Conservation (phyloP, 2,113 vertebrate genomes). For the Trichomycterus rosablanca region DNA sequence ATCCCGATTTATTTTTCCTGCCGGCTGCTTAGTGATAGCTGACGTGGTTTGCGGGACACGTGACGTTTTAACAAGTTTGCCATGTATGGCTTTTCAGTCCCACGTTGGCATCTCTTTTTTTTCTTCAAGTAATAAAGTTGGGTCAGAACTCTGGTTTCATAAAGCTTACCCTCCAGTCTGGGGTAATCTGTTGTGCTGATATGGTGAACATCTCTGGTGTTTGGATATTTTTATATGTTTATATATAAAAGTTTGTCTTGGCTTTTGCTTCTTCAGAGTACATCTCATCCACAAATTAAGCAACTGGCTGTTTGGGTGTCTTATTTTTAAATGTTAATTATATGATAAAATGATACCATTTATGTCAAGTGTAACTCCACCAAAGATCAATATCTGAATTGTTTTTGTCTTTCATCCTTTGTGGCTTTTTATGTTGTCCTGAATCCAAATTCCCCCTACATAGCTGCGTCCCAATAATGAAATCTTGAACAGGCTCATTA, state of each 20-base stretch:
- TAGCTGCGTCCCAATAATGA: no score
- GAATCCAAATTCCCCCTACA: no score
- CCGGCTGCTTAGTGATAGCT: conserved; percentile 35
- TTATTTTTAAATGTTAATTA: no score
- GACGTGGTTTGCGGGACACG: conserved; percentile 42
- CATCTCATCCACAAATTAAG: neutral
- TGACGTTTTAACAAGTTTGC: conserved; percentile 44
- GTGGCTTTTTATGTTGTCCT: no score
- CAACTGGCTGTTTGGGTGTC: no score
- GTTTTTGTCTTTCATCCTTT: no score
- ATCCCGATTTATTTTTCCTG: conserved; percentile 51
- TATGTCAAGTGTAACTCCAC: no score
- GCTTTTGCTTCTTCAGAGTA: neutral
- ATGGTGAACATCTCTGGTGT: neutral
- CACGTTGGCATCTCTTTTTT: conserved; percentile 31
- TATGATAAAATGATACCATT: no score
- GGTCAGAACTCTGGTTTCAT: neutral
- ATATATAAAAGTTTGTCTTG: neutral
- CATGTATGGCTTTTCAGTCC: conserved; percentile 32
- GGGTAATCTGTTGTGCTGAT: neutral
- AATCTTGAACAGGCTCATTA: no score
- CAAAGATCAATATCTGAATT: no score
- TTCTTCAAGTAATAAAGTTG: conserved; percentile 5
- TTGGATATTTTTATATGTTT: neutral
- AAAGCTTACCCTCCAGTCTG: neutral